Evolutionary conservation across 2,113 vertebrate species (phyloP), one percentile per base, ranked within the genome.

Genomic region (Psophia crepitans): DNA sequence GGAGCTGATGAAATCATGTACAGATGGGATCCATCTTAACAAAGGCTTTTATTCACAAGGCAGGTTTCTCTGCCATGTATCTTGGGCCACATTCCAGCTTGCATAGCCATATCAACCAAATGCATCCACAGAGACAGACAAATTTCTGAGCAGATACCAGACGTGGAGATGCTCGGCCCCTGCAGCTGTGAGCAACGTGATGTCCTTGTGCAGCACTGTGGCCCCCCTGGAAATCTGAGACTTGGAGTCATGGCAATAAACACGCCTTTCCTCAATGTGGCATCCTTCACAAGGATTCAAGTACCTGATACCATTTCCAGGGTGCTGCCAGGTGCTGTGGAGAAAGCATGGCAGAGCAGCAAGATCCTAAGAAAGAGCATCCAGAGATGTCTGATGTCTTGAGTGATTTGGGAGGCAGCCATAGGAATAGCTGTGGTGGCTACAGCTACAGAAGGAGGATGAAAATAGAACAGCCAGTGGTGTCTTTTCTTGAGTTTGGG

Each of bases 21-120:
- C 95, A 96, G 93, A 97, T 90, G 93, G 89, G 81, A 94, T 90
- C 66, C 75, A 66, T 90, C 54, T 79, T 86, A 95, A 96, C 71
- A 93, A 95, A 94, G 75, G 68, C 85, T 91, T 80, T 90, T 81
- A 94, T 96, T 96, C 88, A 84, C 68, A 92, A 60, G 30, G 58
- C 82, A 86, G 76, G 66, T 93, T 93, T 94, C 63, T 94, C 82
- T 73, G 81, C 8, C 1, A 1, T 44, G 0, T 85, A 69, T 70
- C 71, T 89, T 81, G 76, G 91, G 87, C 68, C 3, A 4, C 51
- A 75, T 90, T 77, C 91, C 94, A 95, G 86, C 76, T 71, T 66
- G 56, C 73, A 86, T 6, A 86, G 71, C 82, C 71, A 15, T 83
- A 92, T 69, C 76, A 84, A 84, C 79, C 63, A 70, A 90, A 70